Conservation (phyloP, 2,113 vertebrate genomes). For the Stomatorhinus ivindoensis region DNA sequence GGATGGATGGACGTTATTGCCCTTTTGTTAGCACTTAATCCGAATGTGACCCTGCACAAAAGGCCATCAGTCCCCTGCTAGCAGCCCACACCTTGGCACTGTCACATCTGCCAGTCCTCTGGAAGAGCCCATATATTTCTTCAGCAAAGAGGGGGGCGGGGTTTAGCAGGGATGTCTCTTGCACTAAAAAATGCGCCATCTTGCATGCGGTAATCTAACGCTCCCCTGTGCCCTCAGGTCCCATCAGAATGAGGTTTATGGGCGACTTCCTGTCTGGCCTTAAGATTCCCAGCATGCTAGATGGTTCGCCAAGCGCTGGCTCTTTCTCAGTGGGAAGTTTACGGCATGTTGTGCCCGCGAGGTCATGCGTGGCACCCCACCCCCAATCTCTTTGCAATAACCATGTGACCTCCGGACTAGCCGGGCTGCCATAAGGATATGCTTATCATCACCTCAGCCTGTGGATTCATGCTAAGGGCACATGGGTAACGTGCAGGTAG, state of each 20-base stretch:
- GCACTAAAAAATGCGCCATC: conserved; percentile 16
- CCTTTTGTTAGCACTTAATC: not conserved
- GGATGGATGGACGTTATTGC: not conserved
- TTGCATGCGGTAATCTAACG: conserved; percentile 26
- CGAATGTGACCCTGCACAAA: not conserved
- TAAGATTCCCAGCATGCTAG: conserved; percentile 31
- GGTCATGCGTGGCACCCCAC: not conserved
- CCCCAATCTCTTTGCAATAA: conserved; percentile 32
- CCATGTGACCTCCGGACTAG: not conserved
- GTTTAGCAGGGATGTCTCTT: not conserved
- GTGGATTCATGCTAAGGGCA: not conserved
- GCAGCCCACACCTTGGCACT: not conserved
- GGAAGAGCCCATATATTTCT: not conserved
- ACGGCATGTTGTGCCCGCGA: not conserved
- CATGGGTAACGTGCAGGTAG: not conserved
- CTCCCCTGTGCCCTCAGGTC: conserved; percentile 13
- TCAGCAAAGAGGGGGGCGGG: not conserved
- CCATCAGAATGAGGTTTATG: conserved; percentile 33
- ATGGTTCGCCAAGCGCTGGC: conserved; percentile 16
- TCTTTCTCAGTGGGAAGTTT: conserved; percentile 23
- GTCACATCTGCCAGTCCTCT: not conserved
- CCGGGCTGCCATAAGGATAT: not conserved
- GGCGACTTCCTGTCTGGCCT: conserved; percentile 17
- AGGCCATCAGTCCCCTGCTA: not conserved
- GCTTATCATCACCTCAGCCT: not conserved